Evolutionary conservation across 2,113 vertebrate species (phyloP).

Genomic region (Brevimyrus niger): DNA sequence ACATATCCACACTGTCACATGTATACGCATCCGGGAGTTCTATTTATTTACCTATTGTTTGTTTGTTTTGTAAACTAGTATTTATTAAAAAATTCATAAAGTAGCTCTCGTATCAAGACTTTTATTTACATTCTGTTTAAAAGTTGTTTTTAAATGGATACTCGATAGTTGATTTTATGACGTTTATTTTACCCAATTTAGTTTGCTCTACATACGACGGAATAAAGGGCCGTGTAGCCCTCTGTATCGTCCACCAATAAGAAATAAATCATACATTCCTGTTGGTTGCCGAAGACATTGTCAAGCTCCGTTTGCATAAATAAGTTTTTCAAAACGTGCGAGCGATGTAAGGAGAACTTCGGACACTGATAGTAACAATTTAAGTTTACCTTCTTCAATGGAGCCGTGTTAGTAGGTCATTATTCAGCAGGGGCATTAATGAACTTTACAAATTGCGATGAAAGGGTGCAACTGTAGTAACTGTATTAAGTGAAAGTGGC

Average conservation of each 20-base stretch:
- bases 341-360: neutral
- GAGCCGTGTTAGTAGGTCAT: neutral
- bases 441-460: neutral
- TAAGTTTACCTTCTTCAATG: neutral
- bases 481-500: neutral
- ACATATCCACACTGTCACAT: neutral
- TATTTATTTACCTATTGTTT: constrained; percentile 10
- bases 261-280: neutral
- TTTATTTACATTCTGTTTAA: neutral
- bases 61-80: neutral
- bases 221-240: neutral
- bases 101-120: neutral
- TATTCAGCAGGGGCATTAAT: neutral
- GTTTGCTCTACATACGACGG: neutral
- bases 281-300: neutral
- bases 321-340: neutral
- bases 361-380: neutral
- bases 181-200: neutral
- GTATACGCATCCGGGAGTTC: neutral
- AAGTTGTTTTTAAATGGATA: neutral
- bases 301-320: neutral
- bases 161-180: neutral
- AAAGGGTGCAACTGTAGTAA: neutral
- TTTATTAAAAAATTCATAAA: constrained; percentile 12
- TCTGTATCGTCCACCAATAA: neutral